Conservation (phyloP, 2,113 vertebrate genomes). For the Neopipo cinnamomea region DNA sequence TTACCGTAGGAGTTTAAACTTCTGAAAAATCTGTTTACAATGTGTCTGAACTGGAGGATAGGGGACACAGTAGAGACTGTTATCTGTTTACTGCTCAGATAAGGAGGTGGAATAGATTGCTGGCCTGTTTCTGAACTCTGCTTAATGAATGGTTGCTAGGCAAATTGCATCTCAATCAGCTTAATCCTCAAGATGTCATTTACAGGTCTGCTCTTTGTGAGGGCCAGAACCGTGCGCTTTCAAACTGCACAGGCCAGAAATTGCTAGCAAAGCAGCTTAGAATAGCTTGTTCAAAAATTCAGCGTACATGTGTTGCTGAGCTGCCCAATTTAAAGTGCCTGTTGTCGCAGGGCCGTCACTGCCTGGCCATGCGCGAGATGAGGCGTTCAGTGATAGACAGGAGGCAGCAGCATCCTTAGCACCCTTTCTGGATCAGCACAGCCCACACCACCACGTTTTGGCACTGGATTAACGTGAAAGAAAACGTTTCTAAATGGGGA, state of each 20-base stretch:
- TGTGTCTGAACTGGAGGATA: constrained; percentile 63
- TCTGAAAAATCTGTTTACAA: constrained; percentile 77
- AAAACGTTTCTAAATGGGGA: constrained; percentile 13
- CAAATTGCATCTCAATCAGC: constrained; percentile 82
- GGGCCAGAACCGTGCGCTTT: constrained; percentile 51
- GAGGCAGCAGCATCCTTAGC: constrained; percentile 23
- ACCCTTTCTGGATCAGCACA: not conserved
- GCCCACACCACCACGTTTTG: not conserved
- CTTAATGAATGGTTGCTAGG: constrained; percentile 83
- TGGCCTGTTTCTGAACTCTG: constrained; percentile 79
- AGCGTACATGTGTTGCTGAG: constrained; percentile 39
- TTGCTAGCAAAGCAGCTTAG: constrained; percentile 65
- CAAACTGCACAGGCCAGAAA: constrained; percentile 45
- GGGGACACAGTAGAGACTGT: constrained; percentile 77
- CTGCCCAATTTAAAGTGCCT: constrained; percentile 25
- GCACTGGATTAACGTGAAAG: constrained; percentile 18
- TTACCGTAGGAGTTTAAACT: constrained; percentile 67
- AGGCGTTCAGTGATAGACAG: not conserved
- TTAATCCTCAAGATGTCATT: constrained; percentile 85
- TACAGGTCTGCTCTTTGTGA: constrained; percentile 78
- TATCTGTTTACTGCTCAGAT: constrained; percentile 85
- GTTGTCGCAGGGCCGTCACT: not conserved
- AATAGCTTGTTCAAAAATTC: constrained; percentile 48
- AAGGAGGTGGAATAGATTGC: constrained; percentile 82
- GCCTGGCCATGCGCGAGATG: not conserved